Conservation (phyloP, 2,888 invertebrate species). For the Hirtodrosophila histrioides region DNA sequence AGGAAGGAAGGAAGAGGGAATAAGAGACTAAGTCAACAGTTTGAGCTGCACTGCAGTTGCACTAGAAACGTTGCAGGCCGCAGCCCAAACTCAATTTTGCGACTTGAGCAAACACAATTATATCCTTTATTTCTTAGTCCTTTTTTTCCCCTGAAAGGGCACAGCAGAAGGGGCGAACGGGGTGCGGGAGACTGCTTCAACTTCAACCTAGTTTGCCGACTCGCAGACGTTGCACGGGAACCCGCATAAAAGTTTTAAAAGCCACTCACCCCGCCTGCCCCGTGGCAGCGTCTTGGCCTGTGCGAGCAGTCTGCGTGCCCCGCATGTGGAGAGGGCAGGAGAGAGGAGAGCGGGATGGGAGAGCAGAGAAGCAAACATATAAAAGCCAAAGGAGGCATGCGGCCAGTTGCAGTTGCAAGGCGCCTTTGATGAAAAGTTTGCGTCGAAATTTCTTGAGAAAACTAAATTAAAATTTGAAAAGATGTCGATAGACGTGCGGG, state of each 20-base stretch:
- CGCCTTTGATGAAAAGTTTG: slow-evolving; percentile 71
- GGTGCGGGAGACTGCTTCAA: slow-evolving; percentile 18
- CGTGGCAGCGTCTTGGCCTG: slow-evolving; percentile 25
- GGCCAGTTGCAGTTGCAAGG: slow-evolving; percentile 23
- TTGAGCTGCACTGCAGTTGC: slow-evolving; percentile 39
- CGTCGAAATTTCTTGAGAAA: slow-evolving; percentile 68
- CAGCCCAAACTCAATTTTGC: slow-evolving; percentile 60
- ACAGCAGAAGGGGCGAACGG: background rate
- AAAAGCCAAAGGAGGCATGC: slow-evolving; percentile 7
- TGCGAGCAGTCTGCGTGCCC: slow-evolving; percentile 16
- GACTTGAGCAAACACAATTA: slow-evolving; percentile 60
- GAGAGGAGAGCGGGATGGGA: background rate
- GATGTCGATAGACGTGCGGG: slow-evolving; percentile 25
- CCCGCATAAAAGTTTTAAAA: slow-evolving; percentile 67
- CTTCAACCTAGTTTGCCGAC: slow-evolving; percentile 48
- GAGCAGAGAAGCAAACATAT: slow-evolving; percentile 28
- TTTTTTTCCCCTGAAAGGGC: slow-evolving; percentile 1
- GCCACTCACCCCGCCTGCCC: slow-evolving; percentile 29
- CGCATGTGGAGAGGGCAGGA: slow-evolving; percentile 10
- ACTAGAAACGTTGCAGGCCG: slow-evolving; percentile 1
- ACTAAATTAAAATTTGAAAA: slow-evolving; percentile 76
- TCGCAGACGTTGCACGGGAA: slow-evolving; percentile 6
- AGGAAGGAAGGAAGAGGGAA: background rate
- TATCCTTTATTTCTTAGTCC: slow-evolving; percentile 4
- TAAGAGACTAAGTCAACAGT: slow-evolving; percentile 27